Evolutionary conservation across 2,797 vertebrate species (phyloP), one percentile per base, ranked within the genome.

Genomic region (Enteromius anoplus): DNA sequence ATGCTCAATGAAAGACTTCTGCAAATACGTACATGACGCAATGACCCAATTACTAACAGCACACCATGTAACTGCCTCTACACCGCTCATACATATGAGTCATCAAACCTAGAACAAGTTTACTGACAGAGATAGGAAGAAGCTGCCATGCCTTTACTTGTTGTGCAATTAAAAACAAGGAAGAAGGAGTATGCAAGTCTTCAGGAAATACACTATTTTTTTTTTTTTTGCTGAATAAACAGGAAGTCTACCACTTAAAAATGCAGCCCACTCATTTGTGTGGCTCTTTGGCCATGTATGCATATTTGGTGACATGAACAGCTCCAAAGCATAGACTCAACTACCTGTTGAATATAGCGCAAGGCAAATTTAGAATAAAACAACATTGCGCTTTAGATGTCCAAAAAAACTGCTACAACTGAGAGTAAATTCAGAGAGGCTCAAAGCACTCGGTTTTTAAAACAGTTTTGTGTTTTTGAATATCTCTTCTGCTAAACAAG

Each of bases 291-390:
- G 90, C 92, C 90, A 85, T 88, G 78, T 88, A 83, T 0, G 92
- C 92, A 91, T 66, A 91, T 92, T 92, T 78, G 87, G 84, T 49
- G 11, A 85, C 65, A 81, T 72, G 11, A 29, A 69, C 87, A 55
- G 90, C 89, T 93, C 90, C 87, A 92, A 92, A 87, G 89, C 91
- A 88, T 90, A 91, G 51, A 78, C 4, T 85, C 78, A 84, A 80
- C 86, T 88, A 90, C 86, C 86, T 85, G 90, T 82, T 87, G 84
- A 84, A 87, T 90, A 90, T 88, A 83, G 86, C 89, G 88, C 84
- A 89, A 91, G 88, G 85, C 86, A 90, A 89, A 89, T 58, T n/a
- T 64, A 64, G 60, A 64, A 3, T 64, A 62, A 62, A 3, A 60
- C 88, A 85, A 84, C 0, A 89, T 60, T 14, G 65, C n/a, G 10